Evolutionary conservation across 2,888 invertebrate genomes (phyloP).

Genomic region (Stenurella melanura): DNA sequence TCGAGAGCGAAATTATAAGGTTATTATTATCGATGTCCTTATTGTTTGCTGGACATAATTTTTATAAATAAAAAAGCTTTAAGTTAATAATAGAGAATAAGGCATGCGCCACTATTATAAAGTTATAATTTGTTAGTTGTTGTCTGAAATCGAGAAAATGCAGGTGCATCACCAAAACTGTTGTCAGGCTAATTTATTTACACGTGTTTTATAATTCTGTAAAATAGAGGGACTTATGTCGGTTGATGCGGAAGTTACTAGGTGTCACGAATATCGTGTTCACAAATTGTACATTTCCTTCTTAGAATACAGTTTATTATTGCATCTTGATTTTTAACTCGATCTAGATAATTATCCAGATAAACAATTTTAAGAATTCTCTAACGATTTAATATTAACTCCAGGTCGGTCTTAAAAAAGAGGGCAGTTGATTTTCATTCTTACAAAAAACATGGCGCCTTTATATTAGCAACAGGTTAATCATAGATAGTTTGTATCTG

Average conservation of each 20-base stretch:
- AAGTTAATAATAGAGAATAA: background rate
- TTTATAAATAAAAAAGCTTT: background rate
- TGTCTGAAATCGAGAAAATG: constrained; percentile 47
- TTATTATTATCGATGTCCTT: background rate
- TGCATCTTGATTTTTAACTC: constrained; percentile 24
- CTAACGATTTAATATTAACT: background rate
- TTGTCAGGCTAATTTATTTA: constrained; percentile 53
- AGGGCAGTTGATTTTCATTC: background rate
- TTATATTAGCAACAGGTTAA: too few relatives aligned
- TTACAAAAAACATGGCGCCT: background rate
- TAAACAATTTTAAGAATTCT: background rate
- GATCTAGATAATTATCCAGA: constrained; percentile 17
- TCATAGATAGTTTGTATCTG: too few relatives aligned
- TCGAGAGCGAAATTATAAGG: background rate
- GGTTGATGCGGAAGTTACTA: constrained; percentile 54
- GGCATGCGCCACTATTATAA: background rate
- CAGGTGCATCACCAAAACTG: constrained; percentile 45
- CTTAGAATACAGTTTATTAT: constrained; percentile 38
- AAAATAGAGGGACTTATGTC: constrained; percentile 45
- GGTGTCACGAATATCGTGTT: constrained; percentile 59
- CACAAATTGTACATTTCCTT: constrained; percentile 59
- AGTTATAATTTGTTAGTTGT: constrained; percentile 52
- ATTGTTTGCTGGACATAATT: background rate
- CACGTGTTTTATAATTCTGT: constrained; percentile 56
- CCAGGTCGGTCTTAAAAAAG: too few relatives aligned